These are phyloP conservation scores for Archips xylosteana DNA, from an alignment of 2,888 invertebrate genomes.

Conservation along the genomic window DNA sequence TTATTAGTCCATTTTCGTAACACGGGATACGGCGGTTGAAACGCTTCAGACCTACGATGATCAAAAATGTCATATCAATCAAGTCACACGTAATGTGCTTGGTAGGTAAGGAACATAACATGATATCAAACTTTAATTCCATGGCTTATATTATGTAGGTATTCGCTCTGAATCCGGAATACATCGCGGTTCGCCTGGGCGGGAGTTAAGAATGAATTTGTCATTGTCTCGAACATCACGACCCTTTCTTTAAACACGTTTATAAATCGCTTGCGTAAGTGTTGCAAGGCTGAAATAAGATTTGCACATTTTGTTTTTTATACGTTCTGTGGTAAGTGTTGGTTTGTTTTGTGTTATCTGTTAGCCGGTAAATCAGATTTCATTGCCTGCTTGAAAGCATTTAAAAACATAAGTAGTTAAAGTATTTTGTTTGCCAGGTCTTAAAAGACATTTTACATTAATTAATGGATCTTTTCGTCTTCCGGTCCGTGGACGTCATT, in stretches of 20 bases:
- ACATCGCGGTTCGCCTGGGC: conserved; percentile 8
- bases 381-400: neutral
- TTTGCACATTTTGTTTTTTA: conserved; percentile 22
- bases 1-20: too few species aligned
- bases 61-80: too few species aligned
- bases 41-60: too few species aligned
- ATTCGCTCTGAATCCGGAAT: neutral
- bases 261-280: conserved; percentile 19
- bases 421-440: neutral
- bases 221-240: conserved; percentile 24
- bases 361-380: neutral
- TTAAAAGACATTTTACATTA: neutral
- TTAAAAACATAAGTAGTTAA: neutral
- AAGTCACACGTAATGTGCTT: too few species aligned
- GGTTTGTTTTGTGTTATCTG: conserved; percentile 12
- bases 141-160: neutral
- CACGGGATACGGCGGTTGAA: too few species aligned
- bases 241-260: conserved; percentile 28
- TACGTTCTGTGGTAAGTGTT: conserved; percentile 3
- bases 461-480: too few species aligned
- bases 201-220: conserved; percentile 34
- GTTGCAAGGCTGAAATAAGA: conserved; percentile 17
- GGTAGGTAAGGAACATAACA: too few species aligned
- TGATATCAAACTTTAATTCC: neutral
- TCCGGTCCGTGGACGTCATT: too few species aligned